Conservation (phyloP, 2,888 invertebrate genomes). For the Macrophya annulata region DNA sequence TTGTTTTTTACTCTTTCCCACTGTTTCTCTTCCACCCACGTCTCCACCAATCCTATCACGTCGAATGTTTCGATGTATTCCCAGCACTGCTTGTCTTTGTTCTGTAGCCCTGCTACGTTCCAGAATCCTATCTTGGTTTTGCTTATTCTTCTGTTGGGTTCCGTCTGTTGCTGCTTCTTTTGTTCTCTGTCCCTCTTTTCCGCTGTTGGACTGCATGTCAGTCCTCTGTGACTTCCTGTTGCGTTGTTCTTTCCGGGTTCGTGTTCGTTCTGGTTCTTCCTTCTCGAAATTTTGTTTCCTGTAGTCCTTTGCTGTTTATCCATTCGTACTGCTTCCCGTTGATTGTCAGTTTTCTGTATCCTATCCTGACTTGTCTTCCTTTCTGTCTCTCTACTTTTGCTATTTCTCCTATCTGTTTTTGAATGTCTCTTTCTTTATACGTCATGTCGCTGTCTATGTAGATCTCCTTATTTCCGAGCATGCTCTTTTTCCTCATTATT, state of each 20-base stretch:
- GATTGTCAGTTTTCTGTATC: conserved; percentile 35
- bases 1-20: neutral
- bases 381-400: conserved; percentile 32
- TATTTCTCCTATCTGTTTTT: conserved; percentile 19
- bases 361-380: conserved; percentile 11
- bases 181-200: too few species aligned
- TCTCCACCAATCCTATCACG: neutral
- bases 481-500: conserved; percentile 43
- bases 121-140: neutral
- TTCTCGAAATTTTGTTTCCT: neutral
- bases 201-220: too few species aligned
- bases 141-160: too few species aligned
- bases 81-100: too few species aligned
- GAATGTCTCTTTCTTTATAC: neutral
- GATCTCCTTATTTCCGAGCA: conserved; percentile 45
- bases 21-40: neutral
- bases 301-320: neutral
- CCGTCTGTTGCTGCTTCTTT: too few species aligned
- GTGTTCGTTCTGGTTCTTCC: neutral
- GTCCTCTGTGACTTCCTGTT: too few species aligned
- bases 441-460: conserved; percentile 53
- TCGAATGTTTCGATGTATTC: neutral
- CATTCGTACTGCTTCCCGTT: conserved; percentile 31
- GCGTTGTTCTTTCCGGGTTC: too few species aligned
- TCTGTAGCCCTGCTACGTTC: neutral